Percentiles rank a stretch among this genome's conserved stretches.
phyloP scores from a whole-genome alignment of 2,113 vertebrate genomes.

The Pachycephala philippinensis region DNA sequence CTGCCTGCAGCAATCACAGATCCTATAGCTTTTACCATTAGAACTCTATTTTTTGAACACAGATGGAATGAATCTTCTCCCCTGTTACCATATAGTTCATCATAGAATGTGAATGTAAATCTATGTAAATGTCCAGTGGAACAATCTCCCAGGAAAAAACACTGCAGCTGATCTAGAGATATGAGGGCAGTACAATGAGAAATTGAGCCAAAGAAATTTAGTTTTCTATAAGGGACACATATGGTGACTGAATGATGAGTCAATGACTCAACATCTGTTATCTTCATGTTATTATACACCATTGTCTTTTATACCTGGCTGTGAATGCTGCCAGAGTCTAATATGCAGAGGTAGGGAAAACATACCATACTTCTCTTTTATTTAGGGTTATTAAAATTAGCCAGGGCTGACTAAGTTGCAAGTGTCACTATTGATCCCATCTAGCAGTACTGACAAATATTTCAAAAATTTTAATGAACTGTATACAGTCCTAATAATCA shows the following conservation, averaged over 20 bases:
- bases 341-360: not conserved
- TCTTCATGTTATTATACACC: not conserved
- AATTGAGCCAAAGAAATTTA: not conserved
- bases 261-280: not conserved
- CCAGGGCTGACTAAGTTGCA: not conserved
- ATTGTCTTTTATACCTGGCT: not conserved
- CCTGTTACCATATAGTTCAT: not conserved
- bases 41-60: not conserved
- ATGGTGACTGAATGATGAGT: not conserved
- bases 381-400: not conserved
- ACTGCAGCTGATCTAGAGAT: not conserved
- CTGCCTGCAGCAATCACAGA: not conserved
- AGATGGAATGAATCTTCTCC: not conserved
- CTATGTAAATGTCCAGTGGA: not conserved
- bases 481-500: not conserved
- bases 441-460: not conserved
- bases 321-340: not conserved
- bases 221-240: not conserved
- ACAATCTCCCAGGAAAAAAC: not conserved
- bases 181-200: not conserved
- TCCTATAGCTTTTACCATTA: not conserved
- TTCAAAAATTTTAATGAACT: not conserved
- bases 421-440: not conserved
- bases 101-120: not conserved
- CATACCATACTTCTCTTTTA: not conserved